Evolutionary conservation across 2,888 invertebrate species (phyloP), one percentile per base, ranked within the genome.

Genomic region (Trisateles emortualis): DNA sequence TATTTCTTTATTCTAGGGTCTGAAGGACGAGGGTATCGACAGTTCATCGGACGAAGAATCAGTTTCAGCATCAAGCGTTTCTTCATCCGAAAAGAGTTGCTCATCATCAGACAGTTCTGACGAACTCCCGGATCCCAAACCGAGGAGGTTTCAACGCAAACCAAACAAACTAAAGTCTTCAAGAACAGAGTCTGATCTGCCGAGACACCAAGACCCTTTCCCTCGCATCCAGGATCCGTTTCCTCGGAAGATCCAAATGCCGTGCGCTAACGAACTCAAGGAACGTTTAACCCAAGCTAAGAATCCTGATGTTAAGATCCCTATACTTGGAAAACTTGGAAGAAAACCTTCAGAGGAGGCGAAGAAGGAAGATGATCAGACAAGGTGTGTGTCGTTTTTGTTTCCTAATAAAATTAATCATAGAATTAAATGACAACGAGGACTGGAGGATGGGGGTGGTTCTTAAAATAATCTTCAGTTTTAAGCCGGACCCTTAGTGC

Each of bases 11-110:
- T 81, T 83, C 2, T 80, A 93, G 93, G 93, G 93, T 60, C 81
- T 93, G 2, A 93, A 93, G 78, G 93, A 93, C 68, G 93, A 93
- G 77, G 93, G 93, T 54, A 93, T 93, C 61, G 93, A 93, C 76
- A 93, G 93, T 59, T 93, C 93, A 19, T 93, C 93, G 1, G 93
- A 93, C 47, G 93, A 93, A 47, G 93, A 93, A 56, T 88, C 92
- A 4, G 86, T 78, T 0, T 87, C 92, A 0, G 85, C 86, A 1
- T 88, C 90, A 41, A 88, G 83, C 59, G 89, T 90, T 2, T 91
- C 92, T 2, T 93, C 93, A 2, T 92, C 92, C 50, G 92, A 92
- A 58, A 91, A 92, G 40, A 92, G 92, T 71, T 92, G 91, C 46
- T 87, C 92, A 13, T 92, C 92, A 43, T 91, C 92, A 39, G 91